A percentile compares a stretch with the other conserved stretches of the same genome.
Evolutionary conservation across 2,888 invertebrate species (phyloP).

Genomic region (Drosophila multiciliata): DNA sequence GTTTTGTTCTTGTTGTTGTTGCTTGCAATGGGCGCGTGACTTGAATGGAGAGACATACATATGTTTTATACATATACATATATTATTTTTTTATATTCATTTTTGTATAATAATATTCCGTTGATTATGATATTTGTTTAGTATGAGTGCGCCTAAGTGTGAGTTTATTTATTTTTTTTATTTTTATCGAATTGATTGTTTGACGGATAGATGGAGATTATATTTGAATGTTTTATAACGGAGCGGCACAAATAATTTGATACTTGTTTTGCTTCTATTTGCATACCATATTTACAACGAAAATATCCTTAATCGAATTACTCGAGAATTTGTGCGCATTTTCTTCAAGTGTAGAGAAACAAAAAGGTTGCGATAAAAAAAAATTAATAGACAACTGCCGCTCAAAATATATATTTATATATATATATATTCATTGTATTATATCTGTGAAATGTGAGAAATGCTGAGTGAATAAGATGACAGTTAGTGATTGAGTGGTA

Average conservation of each 20-base stretch:
- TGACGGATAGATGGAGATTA: constrained; percentile 23
- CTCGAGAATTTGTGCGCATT: constrained; percentile 70
- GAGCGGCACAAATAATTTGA: constrained; percentile 32
- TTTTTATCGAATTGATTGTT: constrained; percentile 6
- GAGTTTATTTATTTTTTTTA: background rate
- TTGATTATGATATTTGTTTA: constrained; percentile 50
- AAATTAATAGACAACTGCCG: constrained; percentile 22
- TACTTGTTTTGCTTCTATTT: constrained; percentile 11
- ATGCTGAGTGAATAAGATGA: constrained; percentile 25
- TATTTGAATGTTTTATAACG: background rate
- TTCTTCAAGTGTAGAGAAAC: constrained; percentile 24
- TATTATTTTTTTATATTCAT: constrained; percentile 15
- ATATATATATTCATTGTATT: constrained; percentile 17
- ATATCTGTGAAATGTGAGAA: constrained; percentile 33
- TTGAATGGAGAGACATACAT: constrained; percentile 68
- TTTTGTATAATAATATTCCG: constrained; percentile 35
- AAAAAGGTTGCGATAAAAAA: constrained; percentile 11
- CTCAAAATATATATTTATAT: background rate
- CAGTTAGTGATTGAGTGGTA: constrained; percentile 17
- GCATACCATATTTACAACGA: constrained; percentile 66
- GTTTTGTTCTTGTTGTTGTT: constrained; percentile 2
- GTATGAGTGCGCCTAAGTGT: constrained; percentile 50
- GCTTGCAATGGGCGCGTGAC: constrained; percentile 57
- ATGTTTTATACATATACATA: constrained; percentile 50
- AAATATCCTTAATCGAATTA: constrained; percentile 33